A percentile compares a stretch with the other conserved stretches of the same genome.
Conservation (phyloP, 2,797 vertebrate genomes). For the Neosilurus mollespiculum region DNA sequence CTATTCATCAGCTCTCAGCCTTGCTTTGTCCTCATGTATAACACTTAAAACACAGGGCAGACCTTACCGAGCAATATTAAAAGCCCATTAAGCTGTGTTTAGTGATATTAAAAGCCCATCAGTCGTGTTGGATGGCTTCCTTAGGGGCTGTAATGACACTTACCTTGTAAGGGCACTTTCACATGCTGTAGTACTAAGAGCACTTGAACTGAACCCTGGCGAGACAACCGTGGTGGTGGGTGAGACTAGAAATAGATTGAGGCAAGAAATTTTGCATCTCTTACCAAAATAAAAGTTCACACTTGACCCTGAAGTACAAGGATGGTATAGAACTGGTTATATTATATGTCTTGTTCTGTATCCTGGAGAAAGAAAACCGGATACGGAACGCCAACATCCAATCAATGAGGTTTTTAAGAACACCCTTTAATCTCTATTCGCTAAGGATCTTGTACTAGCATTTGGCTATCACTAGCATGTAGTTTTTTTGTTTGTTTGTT, state of each 20-base stretch:
- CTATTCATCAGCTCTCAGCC: slow-evolving; percentile 33
- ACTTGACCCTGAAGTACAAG: background rate
- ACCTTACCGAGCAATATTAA: slow-evolving; percentile 46
- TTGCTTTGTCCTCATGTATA: slow-evolving; percentile 39
- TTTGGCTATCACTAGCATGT: background rate
- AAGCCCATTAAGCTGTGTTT: slow-evolving; percentile 40
- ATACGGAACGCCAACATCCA: background rate
- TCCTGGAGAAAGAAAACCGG: background rate
- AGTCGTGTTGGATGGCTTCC: slow-evolving; percentile 9
- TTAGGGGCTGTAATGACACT: slow-evolving; percentile 34
- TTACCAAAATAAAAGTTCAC: background rate
- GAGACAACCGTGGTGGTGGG: background rate
- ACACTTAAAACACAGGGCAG: slow-evolving; percentile 40
- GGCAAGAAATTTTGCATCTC: background rate
- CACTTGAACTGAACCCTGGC: background rate
- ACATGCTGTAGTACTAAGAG: background rate
- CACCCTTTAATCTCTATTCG: background rate
- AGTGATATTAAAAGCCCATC: slow-evolving; percentile 51
- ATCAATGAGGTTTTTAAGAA: background rate
- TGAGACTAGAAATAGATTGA: background rate
- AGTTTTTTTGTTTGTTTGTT: no score
- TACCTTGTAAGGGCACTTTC: slow-evolving; percentile 35
- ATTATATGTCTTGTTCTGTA: no score
- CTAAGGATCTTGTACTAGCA: background rate
- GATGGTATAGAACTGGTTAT: background rate